Conservation (phyloP, 2,888 invertebrate species). For the Drosophila meridionalis region DNA sequence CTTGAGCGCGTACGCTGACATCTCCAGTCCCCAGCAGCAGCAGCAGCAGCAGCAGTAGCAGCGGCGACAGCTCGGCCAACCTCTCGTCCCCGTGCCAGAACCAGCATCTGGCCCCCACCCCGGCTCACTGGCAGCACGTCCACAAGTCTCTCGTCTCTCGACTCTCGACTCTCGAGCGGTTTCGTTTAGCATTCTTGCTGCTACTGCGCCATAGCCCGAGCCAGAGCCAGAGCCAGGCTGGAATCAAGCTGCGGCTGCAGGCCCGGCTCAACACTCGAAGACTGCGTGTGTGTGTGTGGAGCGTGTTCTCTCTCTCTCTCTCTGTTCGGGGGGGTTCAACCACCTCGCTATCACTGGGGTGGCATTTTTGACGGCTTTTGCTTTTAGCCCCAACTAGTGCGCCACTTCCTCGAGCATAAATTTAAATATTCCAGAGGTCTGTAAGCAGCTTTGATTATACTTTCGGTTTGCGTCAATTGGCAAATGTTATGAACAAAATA, state of each 20-base stretch:
- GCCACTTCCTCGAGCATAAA: conserved; percentile 64
- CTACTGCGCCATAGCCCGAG: conserved; percentile 69
- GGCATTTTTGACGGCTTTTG: neutral
- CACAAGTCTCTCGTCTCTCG: conserved; percentile 27
- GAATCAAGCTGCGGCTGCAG: conserved; percentile 43
- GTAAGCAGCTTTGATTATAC: conserved; percentile 24
- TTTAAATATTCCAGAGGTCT: conserved; percentile 54
- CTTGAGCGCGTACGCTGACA: conserved; percentile 75
- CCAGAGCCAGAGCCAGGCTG: conserved; percentile 30
- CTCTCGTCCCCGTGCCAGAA: conserved; percentile 3
- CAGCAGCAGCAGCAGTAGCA: neutral
- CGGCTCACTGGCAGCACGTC: conserved; percentile 53
- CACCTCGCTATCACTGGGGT: conserved; percentile 54
- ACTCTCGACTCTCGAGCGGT: conserved; percentile 50
- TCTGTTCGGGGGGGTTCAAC: conserved; percentile 59
- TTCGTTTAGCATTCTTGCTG: conserved; percentile 74
- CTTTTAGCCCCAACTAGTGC: conserved; percentile 21
- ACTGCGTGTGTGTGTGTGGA: conserved; percentile 11
- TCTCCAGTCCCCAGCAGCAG: conserved; percentile 36
- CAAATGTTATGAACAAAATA: neutral
- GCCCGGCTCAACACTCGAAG: conserved; percentile 6
- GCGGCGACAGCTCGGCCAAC: neutral
- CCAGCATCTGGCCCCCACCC: conserved; percentile 30
- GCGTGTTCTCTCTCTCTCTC: neutral
- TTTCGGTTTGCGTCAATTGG: conserved; percentile 69